These are phyloP conservation scores for Itoplectis maculator DNA, from an alignment of 2,888 invertebrate genomes.

Conservation along the genomic window DNA sequence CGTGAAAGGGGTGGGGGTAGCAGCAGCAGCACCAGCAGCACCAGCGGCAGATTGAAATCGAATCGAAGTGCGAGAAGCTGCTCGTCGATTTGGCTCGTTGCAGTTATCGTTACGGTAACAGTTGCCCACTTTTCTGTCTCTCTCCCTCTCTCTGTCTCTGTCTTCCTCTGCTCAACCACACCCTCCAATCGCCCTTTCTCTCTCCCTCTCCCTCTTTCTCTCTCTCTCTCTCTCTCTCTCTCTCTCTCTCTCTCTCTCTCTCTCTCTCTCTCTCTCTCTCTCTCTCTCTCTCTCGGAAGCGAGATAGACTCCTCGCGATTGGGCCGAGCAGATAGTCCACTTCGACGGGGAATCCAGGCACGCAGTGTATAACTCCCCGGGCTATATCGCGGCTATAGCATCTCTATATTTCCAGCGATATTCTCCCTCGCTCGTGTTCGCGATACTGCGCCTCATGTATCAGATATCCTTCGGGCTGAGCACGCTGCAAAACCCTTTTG, in stretches of 20 bases:
- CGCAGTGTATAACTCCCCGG: constrained; percentile 6
- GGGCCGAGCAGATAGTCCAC: constrained; percentile 18
- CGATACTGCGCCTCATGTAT: constrained; percentile 10
- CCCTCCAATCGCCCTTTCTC: too few relatives aligned
- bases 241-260: too few relatives aligned
- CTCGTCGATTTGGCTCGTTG: constrained; percentile 69
- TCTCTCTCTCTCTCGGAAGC: neutral
- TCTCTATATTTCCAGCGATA: constrained; percentile 1
- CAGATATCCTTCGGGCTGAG: neutral
- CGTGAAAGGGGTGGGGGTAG: constrained; percentile 47
- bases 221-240: too few relatives aligned
- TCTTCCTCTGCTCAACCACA: neutral
- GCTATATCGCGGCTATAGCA: neutral
- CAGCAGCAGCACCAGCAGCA: too few relatives aligned
- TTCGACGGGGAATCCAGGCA: constrained; percentile 28
- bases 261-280: too few relatives aligned
- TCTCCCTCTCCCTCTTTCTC: too few relatives aligned
- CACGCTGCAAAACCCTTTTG: neutral
- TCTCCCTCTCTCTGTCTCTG: neutral
- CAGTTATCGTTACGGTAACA: constrained; percentile 71
- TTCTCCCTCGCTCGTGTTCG: neutral
- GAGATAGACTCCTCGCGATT: constrained; percentile 27
- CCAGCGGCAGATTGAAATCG: constrained; percentile 69
- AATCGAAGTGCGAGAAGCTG: constrained; percentile 58
- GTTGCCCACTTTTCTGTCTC: constrained; percentile 44